phyloP scores from a whole-genome alignment of 2,888 invertebrate species.

The Brenthis hecate region DNA sequence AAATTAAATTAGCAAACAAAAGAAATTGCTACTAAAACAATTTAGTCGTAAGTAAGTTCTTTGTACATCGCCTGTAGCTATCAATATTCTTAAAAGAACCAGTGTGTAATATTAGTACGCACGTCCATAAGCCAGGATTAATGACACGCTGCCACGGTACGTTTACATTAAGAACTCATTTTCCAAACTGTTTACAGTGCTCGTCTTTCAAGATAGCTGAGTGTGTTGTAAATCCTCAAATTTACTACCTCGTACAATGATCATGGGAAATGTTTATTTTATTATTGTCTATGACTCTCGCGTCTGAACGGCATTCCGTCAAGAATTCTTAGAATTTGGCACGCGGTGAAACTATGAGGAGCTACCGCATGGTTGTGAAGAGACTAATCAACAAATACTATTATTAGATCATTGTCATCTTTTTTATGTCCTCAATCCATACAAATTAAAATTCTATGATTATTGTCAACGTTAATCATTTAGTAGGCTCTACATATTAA shows the following conservation, averaged over 20 bases:
- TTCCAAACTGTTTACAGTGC: constrained; percentile 43
- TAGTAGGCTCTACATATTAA: too few species aligned
- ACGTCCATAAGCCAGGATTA: constrained; percentile 18
- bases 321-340: constrained; percentile 46
- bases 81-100: constrained; percentile 13
- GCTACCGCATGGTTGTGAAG: constrained; percentile 35
- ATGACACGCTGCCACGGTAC: constrained; percentile 22
- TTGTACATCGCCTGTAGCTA: neutral
- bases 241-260: constrained; percentile 51
- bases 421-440: neutral
- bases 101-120: constrained; percentile 16
- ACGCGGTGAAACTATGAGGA: constrained; percentile 29
- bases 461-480: too few species aligned
- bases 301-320: constrained; percentile 33
- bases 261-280: constrained; percentile 48
- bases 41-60: neutral
- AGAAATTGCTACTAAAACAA: neutral
- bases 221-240: constrained; percentile 49
- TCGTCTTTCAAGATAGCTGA: constrained; percentile 45
- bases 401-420: constrained; percentile 21
- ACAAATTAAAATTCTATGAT: neutral
- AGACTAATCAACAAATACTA: constrained; percentile 31
- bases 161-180: constrained; percentile 27
- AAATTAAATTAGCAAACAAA: neutral
- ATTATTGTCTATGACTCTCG: constrained; percentile 46